These are phyloP conservation scores for Galendromus occidentalis DNA, from an alignment of 1,140 invertebrate species.

Conservation along the genomic window DNA sequence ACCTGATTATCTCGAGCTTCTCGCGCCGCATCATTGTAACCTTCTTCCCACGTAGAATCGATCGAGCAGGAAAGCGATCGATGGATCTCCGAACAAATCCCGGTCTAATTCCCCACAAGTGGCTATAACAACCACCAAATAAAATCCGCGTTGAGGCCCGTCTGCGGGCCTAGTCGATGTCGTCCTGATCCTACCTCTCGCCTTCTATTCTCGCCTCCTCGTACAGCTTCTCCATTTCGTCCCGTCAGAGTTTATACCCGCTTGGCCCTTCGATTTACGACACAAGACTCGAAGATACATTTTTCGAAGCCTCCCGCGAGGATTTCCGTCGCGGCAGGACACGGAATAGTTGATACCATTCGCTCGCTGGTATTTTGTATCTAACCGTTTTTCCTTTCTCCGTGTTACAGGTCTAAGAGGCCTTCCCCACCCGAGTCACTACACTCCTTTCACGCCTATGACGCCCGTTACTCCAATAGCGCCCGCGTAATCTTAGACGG, in stretches of 20 bases:
- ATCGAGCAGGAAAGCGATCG: neutral
- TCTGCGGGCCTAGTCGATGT: neutral
- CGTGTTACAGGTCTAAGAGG: neutral
- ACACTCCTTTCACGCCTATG: conserved; percentile 4
- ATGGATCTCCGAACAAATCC: conserved; percentile 7
- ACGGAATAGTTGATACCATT: no score
- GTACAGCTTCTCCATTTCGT: no score
- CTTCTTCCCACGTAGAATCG: no score
- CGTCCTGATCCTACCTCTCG: neutral
- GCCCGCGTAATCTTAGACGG: neutral
- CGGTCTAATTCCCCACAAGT: conserved; percentile 7
- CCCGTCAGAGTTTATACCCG: no score
- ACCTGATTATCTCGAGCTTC: no score
- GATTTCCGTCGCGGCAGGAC: no score
- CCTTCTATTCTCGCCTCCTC: neutral
- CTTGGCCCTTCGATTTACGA: no score
- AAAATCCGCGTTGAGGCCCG: neutral
- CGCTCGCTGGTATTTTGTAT: neutral
- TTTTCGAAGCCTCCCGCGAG: no score
- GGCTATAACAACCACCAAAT: conserved; percentile 4
- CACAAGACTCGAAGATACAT: no score
- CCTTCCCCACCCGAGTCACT: conserved; percentile 5
- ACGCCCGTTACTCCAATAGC: conserved; percentile 3
- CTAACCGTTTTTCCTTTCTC: neutral
- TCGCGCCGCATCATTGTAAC: no score